Conservation (phyloP, 2,113 vertebrate species). For the Actenoides lindsayi region DNA sequence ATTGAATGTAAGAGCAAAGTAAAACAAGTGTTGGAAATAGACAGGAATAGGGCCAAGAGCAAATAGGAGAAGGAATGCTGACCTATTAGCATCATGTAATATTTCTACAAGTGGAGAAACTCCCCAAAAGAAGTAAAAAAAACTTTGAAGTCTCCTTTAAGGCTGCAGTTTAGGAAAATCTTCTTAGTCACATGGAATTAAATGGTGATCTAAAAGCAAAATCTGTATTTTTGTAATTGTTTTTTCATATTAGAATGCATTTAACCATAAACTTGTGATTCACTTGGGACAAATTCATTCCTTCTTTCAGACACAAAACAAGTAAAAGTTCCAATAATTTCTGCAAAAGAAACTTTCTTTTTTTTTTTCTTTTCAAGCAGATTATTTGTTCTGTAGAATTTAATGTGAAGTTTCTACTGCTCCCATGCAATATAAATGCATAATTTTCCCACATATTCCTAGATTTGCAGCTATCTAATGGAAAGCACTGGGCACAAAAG, state of each 20-base stretch:
- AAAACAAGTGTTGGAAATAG: not conserved
- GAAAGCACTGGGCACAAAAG: not conserved
- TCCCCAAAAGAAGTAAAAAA: not conserved
- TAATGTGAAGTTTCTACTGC: not conserved
- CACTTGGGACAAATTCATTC: not conserved
- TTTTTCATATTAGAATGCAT: not conserved
- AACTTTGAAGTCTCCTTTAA: not conserved
- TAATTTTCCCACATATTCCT: not conserved
- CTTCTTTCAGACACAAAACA: not conserved
- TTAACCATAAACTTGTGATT: not conserved
- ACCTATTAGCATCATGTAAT: not conserved
- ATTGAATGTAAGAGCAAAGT: not conserved
- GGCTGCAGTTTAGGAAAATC: not conserved
- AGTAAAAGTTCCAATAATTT: not conserved
- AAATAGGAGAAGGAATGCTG: not conserved
- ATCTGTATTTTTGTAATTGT: not conserved
- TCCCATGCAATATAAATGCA: not conserved
- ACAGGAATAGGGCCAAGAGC: not conserved
- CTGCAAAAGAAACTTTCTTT: not conserved
- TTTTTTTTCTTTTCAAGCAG: not conserved
- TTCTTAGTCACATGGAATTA: not conserved
- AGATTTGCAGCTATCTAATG: not conserved
- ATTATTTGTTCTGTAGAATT: not conserved
- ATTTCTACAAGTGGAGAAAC: not conserved
- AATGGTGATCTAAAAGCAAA: not conserved